Evolutionary conservation across 2,113 vertebrate species (phyloP).

Genomic region (Microcebus murinus): DNA sequence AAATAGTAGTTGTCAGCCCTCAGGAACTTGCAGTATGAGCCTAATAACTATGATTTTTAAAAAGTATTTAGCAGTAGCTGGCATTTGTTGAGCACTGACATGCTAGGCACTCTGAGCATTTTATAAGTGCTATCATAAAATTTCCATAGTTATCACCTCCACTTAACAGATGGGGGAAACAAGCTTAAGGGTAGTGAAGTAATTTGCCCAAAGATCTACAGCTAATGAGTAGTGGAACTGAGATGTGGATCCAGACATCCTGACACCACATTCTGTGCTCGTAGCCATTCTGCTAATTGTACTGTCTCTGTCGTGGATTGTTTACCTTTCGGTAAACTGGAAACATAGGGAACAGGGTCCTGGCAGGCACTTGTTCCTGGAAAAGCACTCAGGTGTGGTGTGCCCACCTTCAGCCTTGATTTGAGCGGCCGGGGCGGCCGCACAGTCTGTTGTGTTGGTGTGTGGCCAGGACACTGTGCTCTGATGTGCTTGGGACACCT

Average conservation of each 20-base stretch:
- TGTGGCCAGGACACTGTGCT: neutral
- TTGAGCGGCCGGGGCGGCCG: neutral
- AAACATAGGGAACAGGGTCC: neutral
- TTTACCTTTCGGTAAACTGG: neutral
- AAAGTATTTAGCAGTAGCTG: neutral
- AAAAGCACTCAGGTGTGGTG: neutral
- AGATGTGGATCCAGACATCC: neutral
- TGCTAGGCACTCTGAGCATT: neutral
- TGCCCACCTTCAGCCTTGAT: neutral
- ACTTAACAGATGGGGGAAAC: neutral
- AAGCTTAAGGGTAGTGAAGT: neutral
- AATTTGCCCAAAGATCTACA: neutral
- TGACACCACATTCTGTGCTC: neutral
- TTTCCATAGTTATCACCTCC: neutral
- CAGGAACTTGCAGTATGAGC: neutral
- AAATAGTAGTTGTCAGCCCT: neutral
- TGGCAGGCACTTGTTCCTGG: neutral
- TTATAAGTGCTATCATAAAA: neutral
- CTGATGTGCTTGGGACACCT: neutral
- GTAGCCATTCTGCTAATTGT: rapidly evolving
- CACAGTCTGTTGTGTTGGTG: rapidly evolving
- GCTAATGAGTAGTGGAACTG: neutral
- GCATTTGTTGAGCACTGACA: neutral
- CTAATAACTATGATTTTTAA: neutral
- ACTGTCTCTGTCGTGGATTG: neutral